phyloP scores from a whole-genome alignment of 2,113 vertebrate genomes.

The Eurypyga helias region DNA sequence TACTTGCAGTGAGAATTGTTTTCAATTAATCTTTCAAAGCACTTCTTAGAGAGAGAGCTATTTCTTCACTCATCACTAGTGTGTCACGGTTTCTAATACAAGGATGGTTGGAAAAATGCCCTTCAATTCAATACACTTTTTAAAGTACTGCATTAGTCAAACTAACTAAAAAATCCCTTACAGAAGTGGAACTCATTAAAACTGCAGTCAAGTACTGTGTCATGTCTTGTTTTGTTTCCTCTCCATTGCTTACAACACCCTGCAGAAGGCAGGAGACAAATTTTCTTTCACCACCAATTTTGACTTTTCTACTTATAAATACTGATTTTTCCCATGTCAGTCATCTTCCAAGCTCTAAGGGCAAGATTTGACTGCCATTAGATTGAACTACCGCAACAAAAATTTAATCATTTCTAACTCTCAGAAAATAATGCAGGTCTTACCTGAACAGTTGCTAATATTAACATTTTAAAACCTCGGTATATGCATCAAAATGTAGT shows the following conservation, averaged over 20 bases:
- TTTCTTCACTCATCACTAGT: background rate
- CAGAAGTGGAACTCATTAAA: slow-evolving; percentile 17
- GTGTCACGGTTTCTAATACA: background rate
- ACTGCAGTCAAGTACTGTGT: background rate
- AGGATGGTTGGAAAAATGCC: background rate
- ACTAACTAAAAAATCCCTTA: background rate
- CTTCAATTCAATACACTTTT: background rate
- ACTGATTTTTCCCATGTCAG: background rate
- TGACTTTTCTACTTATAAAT: background rate
- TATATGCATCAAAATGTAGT: background rate
- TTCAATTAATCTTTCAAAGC: background rate
- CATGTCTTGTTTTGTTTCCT: slow-evolving; percentile 20
- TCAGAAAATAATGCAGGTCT: background rate
- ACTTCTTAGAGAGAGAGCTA: background rate
- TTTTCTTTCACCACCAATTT: slow-evolving; percentile 10
- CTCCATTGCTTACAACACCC: background rate
- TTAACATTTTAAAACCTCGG: background rate
- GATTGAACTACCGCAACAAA: background rate
- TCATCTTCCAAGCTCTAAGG: background rate
- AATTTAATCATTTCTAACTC: background rate
- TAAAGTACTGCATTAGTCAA: background rate
- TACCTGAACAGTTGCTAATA: background rate
- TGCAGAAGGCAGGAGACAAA: background rate
- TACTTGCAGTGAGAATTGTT: background rate
- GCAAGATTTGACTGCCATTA: background rate